Base-by-base conservation (phyloP, 2,888 invertebrate genomes). In the Dysmachus trigonus region DNA sequence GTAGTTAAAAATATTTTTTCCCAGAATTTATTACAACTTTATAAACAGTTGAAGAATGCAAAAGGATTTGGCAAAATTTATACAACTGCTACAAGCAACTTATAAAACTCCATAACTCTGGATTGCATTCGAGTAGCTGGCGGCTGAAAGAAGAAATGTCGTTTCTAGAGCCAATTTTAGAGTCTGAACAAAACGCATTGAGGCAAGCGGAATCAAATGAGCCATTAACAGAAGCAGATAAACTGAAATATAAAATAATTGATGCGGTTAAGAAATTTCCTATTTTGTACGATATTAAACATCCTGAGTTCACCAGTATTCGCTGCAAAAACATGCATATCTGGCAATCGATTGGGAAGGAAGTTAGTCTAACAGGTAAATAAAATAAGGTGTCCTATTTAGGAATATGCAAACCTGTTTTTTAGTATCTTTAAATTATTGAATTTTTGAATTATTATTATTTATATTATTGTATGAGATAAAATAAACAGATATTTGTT, bases 261-360 rank as follows among this genome's bases (percentile, higher is more conserved):
- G 22, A 38, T 27, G 10, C 22, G 7, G 77, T 77, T 41, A 41
- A 35, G 18, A 38, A 41, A 5, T 41, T 22, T 27, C 77, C 77
- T 22, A 41, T 41, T 10, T 38, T 77, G 22, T 77, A 77, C 35
- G 77, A 77, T 77, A 77, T 77, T 18, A 77, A 77, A 22, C 77
- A 77, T 41, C 77, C 38, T 4, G 77, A 77, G 5, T 77, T 77
- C 15, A 38, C 38, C 4, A 35, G 38, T 15, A 77, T 27, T 77
- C 77, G 77, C n/a, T 38, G 35, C 18, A 77, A 77, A 27, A 77
- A 77, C 13, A 77, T 77, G n/a, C 77, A 35, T n/a, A 77, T 77
- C 15, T 77, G 77, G 77, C 35, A 38, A 15, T n/a, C 33, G 27
- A 77, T 77, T 27, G 77, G 41, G 22, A 41, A 41, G 27, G 77